Percentiles rank a stretch among this genome's conserved stretches.
Evolutionary conservation across 2,797 vertebrate species (phyloP).

Genomic region (Semaprochilodus insignis): DNA sequence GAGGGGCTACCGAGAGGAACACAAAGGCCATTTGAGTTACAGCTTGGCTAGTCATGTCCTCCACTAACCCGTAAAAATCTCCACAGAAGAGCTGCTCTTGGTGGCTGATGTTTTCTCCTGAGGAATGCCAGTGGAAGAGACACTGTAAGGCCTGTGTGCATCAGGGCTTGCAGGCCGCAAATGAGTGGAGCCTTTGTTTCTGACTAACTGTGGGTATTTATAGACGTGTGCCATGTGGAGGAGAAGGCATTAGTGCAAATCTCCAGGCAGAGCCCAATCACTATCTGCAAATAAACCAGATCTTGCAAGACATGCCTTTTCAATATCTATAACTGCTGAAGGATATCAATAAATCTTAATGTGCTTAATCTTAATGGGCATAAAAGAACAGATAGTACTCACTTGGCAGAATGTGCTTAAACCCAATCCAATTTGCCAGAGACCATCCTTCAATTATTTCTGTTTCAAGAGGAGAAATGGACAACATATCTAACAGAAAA

Average conservation of each 20-base stretch:
- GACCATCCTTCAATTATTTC: too few species aligned
- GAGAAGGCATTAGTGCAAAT: constrained; percentile 48
- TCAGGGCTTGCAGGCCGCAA: constrained; percentile 50
- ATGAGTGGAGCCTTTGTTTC: constrained; percentile 65
- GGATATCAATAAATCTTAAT: neutral
- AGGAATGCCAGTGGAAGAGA: constrained; percentile 57
- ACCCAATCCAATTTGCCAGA: too few species aligned
- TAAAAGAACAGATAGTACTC: neutral
- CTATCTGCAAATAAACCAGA: constrained; percentile 17
- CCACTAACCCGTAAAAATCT: constrained; percentile 65
- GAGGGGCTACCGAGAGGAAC: constrained; percentile 64
- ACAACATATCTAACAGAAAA: too few species aligned
- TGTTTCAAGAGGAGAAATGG: too few species aligned
- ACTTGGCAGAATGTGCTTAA: too few species aligned
- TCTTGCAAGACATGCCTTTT: constrained; percentile 4
- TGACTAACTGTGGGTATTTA: constrained; percentile 56
- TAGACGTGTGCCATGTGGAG: constrained; percentile 57
- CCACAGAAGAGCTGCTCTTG: constrained; percentile 58
- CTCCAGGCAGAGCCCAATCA: constrained; percentile 20
- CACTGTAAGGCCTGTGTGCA: constrained; percentile 60
- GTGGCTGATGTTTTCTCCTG: constrained; percentile 40
- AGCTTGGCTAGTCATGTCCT: constrained; percentile 61
- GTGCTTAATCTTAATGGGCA: neutral
- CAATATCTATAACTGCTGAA: neutral
- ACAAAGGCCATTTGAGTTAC: constrained; percentile 74